phyloP scores from a whole-genome alignment of 2,888 invertebrate genomes.

The Philereme transversata region DNA sequence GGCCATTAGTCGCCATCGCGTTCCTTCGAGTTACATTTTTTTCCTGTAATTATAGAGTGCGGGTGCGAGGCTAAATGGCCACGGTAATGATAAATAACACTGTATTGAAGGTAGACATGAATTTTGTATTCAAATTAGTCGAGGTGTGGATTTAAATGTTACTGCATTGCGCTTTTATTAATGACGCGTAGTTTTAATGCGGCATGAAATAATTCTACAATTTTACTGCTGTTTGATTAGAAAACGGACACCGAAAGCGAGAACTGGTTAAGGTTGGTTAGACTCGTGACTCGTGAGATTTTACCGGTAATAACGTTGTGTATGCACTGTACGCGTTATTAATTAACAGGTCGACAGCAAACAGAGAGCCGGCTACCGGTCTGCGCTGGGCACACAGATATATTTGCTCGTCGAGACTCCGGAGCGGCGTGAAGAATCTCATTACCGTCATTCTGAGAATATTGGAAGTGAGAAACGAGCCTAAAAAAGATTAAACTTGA shows the following conservation, averaged over 20 bases:
- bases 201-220: constrained; percentile 34
- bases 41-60: constrained; percentile 77
- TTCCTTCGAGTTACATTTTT: constrained; percentile 81
- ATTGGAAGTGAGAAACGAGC: constrained; percentile 79
- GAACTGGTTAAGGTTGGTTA: constrained; percentile 67
- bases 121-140: constrained; percentile 83
- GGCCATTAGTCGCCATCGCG: constrained; percentile 81
- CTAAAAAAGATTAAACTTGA: constrained; percentile 68
- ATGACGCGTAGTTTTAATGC: constrained; percentile 54
- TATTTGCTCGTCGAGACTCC: constrained; percentile 72
- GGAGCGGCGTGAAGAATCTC: constrained; percentile 77
- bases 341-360: constrained; percentile 84
- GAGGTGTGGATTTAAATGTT: constrained; percentile 74
- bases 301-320: constrained; percentile 83
- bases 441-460: constrained; percentile 79
- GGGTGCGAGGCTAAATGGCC: constrained; percentile 79
- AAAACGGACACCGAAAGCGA: constrained; percentile 64
- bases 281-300: constrained; percentile 83
- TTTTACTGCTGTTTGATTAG: constrained; percentile 62
- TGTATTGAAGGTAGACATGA: constrained; percentile 76
- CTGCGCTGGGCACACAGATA: constrained; percentile 76
- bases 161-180: constrained; percentile 67
- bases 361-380: constrained; percentile 78
- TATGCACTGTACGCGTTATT: constrained; percentile 80
- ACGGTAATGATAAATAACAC: constrained; percentile 81